A percentile compares a stretch with the other conserved stretches of the same genome.
Evolutionary conservation across 2,888 invertebrate genomes (phyloP).

Genomic region (Plagiodera versicolora): DNA sequence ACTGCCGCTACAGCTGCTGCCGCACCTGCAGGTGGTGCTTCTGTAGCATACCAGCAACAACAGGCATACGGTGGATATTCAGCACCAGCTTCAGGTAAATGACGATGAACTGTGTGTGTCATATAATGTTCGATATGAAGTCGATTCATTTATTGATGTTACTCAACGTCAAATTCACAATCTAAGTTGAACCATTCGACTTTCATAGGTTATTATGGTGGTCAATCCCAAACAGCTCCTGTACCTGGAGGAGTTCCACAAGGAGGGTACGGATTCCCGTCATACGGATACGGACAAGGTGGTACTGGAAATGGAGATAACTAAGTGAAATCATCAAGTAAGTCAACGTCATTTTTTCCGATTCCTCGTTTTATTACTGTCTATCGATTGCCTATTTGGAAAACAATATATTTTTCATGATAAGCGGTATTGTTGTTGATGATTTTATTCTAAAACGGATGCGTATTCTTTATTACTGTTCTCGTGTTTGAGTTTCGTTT

Average conservation of each 20-base stretch:
- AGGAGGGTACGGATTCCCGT: constrained; percentile 54
- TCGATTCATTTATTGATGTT: not conserved
- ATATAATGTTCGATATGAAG: not conserved
- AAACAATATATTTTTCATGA: constrained; percentile 33
- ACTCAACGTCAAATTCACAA: not conserved
- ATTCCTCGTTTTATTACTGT: constrained; percentile 7
- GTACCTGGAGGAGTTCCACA: constrained; percentile 50
- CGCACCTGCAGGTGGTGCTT: constrained; percentile 40
- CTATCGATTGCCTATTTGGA: constrained; percentile 34
- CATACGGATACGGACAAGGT: constrained; percentile 51
- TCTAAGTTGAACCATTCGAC: too few relatives aligned
- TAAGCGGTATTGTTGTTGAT: constrained; percentile 18
- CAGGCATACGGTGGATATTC: constrained; percentile 25
- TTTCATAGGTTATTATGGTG: constrained; percentile 54
- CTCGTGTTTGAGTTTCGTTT: constrained; percentile 21
- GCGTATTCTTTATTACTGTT: constrained; percentile 23
- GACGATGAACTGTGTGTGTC: not conserved
- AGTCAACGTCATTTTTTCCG: constrained; percentile 25
- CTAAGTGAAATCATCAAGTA: constrained; percentile 27
- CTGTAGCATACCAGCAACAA: constrained; percentile 36
- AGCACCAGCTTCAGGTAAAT: not conserved
- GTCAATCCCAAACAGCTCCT: constrained; percentile 45
- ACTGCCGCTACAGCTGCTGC: not conserved
- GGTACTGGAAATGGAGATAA: constrained; percentile 41
- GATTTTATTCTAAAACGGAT: constrained; percentile 20